Evolutionary conservation across 2,113 vertebrate species (phyloP), one percentile per base, ranked within the genome.

Genomic region (Saccopteryx bilineata): DNA sequence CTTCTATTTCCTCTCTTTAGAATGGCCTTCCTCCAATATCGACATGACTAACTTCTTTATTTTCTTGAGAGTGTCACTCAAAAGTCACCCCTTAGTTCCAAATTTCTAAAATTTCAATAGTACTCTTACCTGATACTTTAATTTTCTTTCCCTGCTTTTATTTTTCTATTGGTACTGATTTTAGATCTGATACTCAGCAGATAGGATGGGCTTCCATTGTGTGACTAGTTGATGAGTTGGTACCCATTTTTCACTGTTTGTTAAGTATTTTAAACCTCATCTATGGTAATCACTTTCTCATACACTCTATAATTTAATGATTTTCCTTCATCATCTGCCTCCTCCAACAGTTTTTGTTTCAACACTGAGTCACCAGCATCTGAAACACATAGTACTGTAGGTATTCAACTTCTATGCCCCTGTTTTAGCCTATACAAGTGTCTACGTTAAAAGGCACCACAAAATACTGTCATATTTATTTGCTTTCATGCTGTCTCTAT

Each of bases 71-170:
- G 21, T 58, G 79, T 94, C 58, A 68, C 21, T 52, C 50, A 61
- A 60, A 93, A 91, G 13, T 83, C 19, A 80, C 9, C 24, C 52
- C 39, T 79, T 18, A 90, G 11, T 82, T 46, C 7, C 66, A 84
- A 46, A 83, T 69, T 66, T 72, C 48, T 86, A 71, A 56, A 89
- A 60, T 69, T 58, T 72, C 48, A 95, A 21, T 92, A 76, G 33
- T 28, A 15, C 11, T 7, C 5, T 72, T 31, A 85, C 12, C 21
- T 39, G 10, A 33, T n/a, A 50, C 14, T 91, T 81, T 52, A 76
- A 75, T 24, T 21, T 85, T 52, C 18, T 1, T 60, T 92, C 1
- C 39, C 8, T 9, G 10, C 24, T 60, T 76, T 13, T 52, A 23
- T 76, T 58, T 39, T 31, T 8, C 31, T 50, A 21, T 26, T 54